Evolutionary conservation across 2,888 invertebrate genomes (phyloP).

Genomic region (Dioctria rufipes): DNA sequence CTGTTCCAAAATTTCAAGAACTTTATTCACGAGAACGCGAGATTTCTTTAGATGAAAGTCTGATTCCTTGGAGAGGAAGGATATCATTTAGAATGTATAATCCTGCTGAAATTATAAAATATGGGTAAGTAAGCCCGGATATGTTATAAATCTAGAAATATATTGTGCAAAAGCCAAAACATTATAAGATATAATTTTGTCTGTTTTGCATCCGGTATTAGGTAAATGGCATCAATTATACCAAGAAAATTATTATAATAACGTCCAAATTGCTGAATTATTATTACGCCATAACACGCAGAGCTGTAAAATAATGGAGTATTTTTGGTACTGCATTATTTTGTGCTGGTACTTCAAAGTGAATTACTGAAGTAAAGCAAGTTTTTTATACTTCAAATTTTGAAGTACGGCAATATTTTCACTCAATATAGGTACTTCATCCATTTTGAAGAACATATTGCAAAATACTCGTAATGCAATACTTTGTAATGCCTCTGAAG

Average conservation of each 20-base stretch:
- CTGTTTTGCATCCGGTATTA: neutral
- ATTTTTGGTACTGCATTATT: too few relatives aligned
- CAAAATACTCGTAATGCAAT: too few relatives aligned
- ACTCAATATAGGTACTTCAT: too few relatives aligned
- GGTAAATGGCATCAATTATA: constrained; percentile 15
- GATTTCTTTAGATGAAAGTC: too few relatives aligned
- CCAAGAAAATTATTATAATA: constrained; percentile 13
- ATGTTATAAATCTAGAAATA: too few relatives aligned
- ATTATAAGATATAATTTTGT: neutral
- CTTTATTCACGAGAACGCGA: neutral
- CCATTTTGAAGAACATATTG: too few relatives aligned
- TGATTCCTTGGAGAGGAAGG: neutral
- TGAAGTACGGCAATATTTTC: too few relatives aligned
- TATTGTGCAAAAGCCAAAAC: neutral
- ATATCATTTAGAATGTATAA: neutral
- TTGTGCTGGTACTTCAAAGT: too few relatives aligned
- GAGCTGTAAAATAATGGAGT: too few relatives aligned
- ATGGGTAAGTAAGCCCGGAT: neutral
- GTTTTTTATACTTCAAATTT: too few relatives aligned
- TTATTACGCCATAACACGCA: neutral
- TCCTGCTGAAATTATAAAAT: neutral
- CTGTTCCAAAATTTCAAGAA: neutral
- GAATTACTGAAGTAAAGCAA: too few relatives aligned
- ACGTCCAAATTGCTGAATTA: neutral
- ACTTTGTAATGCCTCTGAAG: too few relatives aligned